Evolutionary conservation across 2,888 invertebrate species (phyloP).

Genomic region (Ochropleura leucogaster): DNA sequence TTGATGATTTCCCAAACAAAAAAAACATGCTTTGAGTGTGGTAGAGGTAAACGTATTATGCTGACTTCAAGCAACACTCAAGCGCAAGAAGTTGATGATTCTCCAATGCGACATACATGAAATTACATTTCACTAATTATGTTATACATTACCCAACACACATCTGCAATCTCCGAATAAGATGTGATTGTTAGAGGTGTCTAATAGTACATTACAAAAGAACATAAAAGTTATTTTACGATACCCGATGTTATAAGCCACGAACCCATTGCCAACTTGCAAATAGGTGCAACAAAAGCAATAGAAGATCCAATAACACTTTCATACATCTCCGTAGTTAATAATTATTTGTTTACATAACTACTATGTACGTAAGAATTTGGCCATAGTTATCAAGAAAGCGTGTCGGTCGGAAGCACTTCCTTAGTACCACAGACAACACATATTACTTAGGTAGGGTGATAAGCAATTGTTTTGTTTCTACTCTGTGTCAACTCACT

Average conservation of each 20-base stretch:
- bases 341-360: slow-evolving; percentile 47
- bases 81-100: not conserved
- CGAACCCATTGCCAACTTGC: not conserved
- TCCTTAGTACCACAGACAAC: slow-evolving; percentile 16
- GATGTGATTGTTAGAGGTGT: no score
- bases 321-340: not conserved
- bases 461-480: slow-evolving; percentile 49
- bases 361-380: slow-evolving; percentile 27
- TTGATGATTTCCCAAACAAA: not conserved
- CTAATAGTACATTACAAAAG: not conserved
- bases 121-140: not conserved
- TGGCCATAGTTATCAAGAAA: slow-evolving; percentile 44
- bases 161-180: not conserved
- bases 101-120: not conserved
- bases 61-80: not conserved
- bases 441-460: slow-evolving; percentile 16
- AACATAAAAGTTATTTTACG: not conserved
- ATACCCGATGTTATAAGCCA: not conserved
- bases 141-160: not conserved
- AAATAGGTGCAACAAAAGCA: not conserved
- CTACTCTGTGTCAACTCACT: slow-evolving; percentile 37
- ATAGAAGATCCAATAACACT: slow-evolving; percentile 1
- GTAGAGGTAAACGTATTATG: not conserved
- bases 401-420: slow-evolving; percentile 48
- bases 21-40: not conserved